phyloP scores from a whole-genome alignment of 2,797 vertebrate species.

The Syndactyla subalaris region DNA sequence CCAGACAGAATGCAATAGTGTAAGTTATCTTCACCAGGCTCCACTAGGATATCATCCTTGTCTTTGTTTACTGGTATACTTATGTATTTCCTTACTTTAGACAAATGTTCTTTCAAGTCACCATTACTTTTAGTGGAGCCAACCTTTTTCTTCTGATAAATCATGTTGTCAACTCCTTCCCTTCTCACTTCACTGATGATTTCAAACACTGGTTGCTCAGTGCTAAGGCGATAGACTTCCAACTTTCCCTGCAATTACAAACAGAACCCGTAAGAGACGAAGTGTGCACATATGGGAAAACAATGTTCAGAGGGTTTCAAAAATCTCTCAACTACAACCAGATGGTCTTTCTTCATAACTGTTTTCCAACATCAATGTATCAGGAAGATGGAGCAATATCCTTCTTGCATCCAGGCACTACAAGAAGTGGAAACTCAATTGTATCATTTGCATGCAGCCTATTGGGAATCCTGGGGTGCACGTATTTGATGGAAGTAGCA shows the following conservation, averaged over 20 bases:
- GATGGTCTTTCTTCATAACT: neutral
- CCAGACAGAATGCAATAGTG: neutral
- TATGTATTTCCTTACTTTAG: constrained; percentile 59
- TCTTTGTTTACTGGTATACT: neutral
- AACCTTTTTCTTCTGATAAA: constrained; percentile 76
- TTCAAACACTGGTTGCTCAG: constrained; percentile 75
- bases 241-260: constrained; percentile 73
- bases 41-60: neutral
- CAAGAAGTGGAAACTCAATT: neutral
- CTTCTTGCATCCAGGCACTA: neutral
- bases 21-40: neutral
- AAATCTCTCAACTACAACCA: neutral
- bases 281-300: neutral
- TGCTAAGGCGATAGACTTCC: constrained; percentile 72
- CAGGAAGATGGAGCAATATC: neutral
- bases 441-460: neutral
- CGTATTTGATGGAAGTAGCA: neutral
- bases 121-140: constrained; percentile 67
- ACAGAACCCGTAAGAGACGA: neutral
- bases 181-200: constrained; percentile 75
- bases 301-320: neutral
- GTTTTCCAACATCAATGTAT: neutral
- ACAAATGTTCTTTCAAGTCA: constrained; percentile 53
- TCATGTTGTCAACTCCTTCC: constrained; percentile 73
- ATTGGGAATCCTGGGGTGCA: neutral